Evolutionary conservation across 2,888 invertebrate genomes (phyloP).

Genomic region (Zaprionus bogoriensis): DNA sequence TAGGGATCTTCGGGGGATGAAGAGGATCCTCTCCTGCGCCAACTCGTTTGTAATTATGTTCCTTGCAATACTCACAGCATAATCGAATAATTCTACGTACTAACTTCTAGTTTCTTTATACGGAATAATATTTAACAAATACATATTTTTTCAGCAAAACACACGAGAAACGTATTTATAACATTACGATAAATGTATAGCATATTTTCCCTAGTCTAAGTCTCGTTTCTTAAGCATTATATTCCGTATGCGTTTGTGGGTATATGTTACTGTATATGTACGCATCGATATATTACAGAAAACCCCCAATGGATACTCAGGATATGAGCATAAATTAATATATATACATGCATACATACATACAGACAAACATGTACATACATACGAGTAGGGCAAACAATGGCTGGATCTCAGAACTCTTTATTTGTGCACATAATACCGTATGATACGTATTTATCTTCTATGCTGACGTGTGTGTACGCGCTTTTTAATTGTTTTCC

Average conservation of each 20-base stretch:
- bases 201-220: slow-evolving; percentile 45
- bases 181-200: slow-evolving; percentile 57
- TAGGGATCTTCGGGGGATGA: slow-evolving; percentile 21
- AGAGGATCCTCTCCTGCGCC: slow-evolving; percentile 34
- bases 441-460: neutral
- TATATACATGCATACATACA: slow-evolving; percentile 18
- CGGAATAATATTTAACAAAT: slow-evolving; percentile 55
- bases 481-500: neutral
- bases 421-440: neutral
- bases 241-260: slow-evolving; percentile 41
- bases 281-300: slow-evolving; percentile 64
- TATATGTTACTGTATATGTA: neutral
- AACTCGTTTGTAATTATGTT: slow-evolving; percentile 81
- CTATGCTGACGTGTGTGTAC: no score
- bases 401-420: neutral
- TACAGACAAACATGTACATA: slow-evolving; percentile 2
- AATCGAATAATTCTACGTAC: slow-evolving; percentile 11
- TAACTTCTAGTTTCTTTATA: neutral
- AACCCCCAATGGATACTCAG: slow-evolving; percentile 9
- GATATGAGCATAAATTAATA: slow-evolving; percentile 21
- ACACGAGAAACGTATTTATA: slow-evolving; percentile 32
- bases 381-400: neutral
- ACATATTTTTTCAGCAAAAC: slow-evolving; percentile 75
- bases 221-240: slow-evolving; percentile 38
- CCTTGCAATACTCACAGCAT: slow-evolving; percentile 59